Evolutionary conservation across 1,140 invertebrate genomes (phyloP), one percentile per base, ranked within the genome.

Genomic region (Trachymyrmex septentrionalis): DNA sequence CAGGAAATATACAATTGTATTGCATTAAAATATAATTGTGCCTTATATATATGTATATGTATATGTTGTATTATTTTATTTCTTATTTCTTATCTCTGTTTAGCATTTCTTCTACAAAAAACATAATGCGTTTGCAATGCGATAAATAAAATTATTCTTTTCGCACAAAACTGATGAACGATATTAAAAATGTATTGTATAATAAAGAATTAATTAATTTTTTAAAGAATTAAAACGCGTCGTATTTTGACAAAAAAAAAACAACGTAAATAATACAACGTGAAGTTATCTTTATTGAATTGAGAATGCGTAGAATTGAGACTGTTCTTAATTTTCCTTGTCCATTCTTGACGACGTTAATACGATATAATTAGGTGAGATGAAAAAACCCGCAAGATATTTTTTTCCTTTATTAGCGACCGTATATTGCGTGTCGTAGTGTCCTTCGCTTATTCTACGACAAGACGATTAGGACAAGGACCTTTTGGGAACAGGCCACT

Each of bases 401-500:
- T 61, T 63, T 76, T 76, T 76, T 61, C 34, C 27, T 64, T 85
- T 50, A 64, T 85, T 77, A 48, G 59, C 21, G 14, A 30, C 21
- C 38, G 19, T 16, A 53, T 34, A 53, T 75, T 48, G 71, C 19
- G 57, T 50, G 21, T 63, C 14, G 69, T 48, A 30, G 38, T 59
- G 24, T 81, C 50, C 38, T 19, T 67, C 48, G 63, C 30, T 76
- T 55, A 59, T 77, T 50, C 24, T 50, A 34, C n/a, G 19, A 64
- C 38, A 50, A 19, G 14, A 67, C 61, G 63, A 86, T 80, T 69
- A 50, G 34, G 48, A 86, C 59, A 64, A 86, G 50, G 38, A 57
- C 7, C 64, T 86, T 86, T 80, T 67, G 19, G 44, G 44, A 50
- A 59, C 21, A 21, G 48, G 57, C 67, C 85, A 88, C 87, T 88